phyloP scores from a whole-genome alignment of 2,113 vertebrate species.

The Crotalus horridus region DNA sequence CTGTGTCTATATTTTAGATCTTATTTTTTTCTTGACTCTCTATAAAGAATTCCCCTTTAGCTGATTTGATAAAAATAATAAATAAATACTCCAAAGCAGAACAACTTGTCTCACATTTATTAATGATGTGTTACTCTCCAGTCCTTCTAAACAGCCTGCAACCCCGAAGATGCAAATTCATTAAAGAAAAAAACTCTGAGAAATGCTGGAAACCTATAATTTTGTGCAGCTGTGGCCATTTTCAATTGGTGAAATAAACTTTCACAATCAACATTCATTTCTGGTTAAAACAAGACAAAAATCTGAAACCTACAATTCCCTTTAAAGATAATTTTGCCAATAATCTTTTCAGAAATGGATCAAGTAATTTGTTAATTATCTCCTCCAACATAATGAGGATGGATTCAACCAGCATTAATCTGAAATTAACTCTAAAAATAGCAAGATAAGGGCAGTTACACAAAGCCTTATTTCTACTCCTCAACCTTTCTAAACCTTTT shows the following conservation, averaged over 20 bases:
- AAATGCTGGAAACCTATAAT: slow-evolving; percentile 5
- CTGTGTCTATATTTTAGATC: neutral
- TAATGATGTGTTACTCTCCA: neutral
- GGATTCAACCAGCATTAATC: neutral
- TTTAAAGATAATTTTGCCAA: neutral
- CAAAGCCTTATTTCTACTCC: neutral
- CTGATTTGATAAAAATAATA: neutral
- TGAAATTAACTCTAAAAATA: neutral
- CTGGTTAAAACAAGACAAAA: neutral
- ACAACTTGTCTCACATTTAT: neutral
- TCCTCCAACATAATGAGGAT: neutral
- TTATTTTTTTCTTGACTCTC: neutral
- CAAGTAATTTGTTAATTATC: slow-evolving; percentile 12
- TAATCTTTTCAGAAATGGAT: neutral
- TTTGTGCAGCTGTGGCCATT: slow-evolving; percentile 2
- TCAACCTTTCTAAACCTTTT: neutral
- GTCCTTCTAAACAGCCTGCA: neutral
- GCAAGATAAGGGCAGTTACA: neutral
- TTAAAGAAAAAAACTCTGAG: neutral
- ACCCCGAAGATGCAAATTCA: neutral
- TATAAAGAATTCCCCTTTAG: neutral
- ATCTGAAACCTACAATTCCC: neutral
- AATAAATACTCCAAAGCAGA: neutral
- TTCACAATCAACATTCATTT: slow-evolving; percentile 2
- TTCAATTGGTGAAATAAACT: neutral